A percentile compares a stretch with the other conserved stretches of the same genome.
Evolutionary conservation across 2,888 invertebrate species (phyloP).

Genomic region (Sussaba pulchella): DNA sequence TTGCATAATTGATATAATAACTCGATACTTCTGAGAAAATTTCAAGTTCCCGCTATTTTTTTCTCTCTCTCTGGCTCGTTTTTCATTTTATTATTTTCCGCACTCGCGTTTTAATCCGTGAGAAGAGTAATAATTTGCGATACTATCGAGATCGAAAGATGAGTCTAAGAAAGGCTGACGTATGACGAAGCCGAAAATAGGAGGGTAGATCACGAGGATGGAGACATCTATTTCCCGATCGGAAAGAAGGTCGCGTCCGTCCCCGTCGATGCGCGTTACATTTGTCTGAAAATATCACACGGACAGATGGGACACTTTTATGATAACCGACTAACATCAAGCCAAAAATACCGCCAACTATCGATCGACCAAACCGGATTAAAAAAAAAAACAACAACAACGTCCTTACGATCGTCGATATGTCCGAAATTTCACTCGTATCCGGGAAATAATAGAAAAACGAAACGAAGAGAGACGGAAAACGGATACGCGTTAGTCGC

Average conservation of each 20-base stretch:
- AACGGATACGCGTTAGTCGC: slow-evolving; percentile 3
- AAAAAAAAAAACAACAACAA: not conserved
- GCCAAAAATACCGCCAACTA: slow-evolving; percentile 8
- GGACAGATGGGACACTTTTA: slow-evolving; percentile 41
- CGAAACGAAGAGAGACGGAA: not conserved
- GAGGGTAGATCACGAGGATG: not conserved
- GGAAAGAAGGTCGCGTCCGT: slow-evolving; percentile 31
- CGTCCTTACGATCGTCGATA: not conserved
- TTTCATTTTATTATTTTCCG: not conserved
- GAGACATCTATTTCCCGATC: slow-evolving; percentile 1
- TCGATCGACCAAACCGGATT: slow-evolving; percentile 7
- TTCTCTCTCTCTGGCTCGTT: not conserved
- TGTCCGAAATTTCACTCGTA: not conserved
- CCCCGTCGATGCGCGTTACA: slow-evolving; percentile 42
- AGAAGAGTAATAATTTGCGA: slow-evolving; percentile 22
- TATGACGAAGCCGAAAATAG: not conserved
- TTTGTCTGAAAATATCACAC: slow-evolving; percentile 46
- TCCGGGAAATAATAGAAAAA: not conserved
- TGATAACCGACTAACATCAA: slow-evolving; percentile 40
- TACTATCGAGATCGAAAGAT: slow-evolving; percentile 1
- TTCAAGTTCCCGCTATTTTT: slow-evolving; percentile 3
- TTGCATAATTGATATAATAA: slow-evolving; percentile 78
- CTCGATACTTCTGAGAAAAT: slow-evolving; percentile 65
- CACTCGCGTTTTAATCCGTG: not conserved
- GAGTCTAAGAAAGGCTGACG: not conserved